Evolutionary conservation across 2,113 vertebrate genomes (phyloP).

Genomic region (Sander vitreus): DNA sequence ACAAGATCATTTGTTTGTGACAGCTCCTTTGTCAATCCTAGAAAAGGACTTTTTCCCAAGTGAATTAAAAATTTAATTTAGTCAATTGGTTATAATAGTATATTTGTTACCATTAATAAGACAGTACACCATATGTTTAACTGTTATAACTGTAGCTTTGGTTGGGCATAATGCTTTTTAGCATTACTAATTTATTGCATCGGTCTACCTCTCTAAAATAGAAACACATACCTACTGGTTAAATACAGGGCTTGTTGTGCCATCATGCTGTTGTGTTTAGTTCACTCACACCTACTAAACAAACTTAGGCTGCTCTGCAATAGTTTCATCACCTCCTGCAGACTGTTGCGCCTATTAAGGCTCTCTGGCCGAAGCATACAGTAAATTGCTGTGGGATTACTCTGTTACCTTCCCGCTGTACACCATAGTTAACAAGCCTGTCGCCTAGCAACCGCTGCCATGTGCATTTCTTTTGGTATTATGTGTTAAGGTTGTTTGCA

Average conservation of each 20-base stretch:
- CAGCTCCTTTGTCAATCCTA: neutral
- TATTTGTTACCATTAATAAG: neutral
- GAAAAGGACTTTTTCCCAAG: neutral
- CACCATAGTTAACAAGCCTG: slow-evolving; percentile 22
- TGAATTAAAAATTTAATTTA: too few species aligned
- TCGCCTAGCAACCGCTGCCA: slow-evolving; percentile 39
- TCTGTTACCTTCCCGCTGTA: slow-evolving; percentile 30
- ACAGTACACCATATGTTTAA: neutral
- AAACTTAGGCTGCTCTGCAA: slow-evolving; percentile 27
- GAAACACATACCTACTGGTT: neutral
- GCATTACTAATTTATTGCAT: neutral
- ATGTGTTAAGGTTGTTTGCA: slow-evolving; percentile 39
- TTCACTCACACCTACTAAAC: slow-evolving; percentile 26
- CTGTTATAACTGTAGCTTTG: neutral
- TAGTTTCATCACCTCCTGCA: slow-evolving; percentile 47
- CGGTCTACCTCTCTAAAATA: neutral
- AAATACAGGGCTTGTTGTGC: neutral
- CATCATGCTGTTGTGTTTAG: slow-evolving; percentile 3
- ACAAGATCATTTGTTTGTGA: neutral
- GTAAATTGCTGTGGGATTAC: slow-evolving; percentile 18
- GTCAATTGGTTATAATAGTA: neutral
- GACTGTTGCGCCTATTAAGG: slow-evolving; percentile 28
- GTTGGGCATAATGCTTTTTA: neutral
- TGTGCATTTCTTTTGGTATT: slow-evolving; percentile 54
- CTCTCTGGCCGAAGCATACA: slow-evolving; percentile 6